These are phyloP conservation scores for Blennius ocellaris DNA, from an alignment of 2,113 vertebrate genomes.

Conservation along the genomic window DNA sequence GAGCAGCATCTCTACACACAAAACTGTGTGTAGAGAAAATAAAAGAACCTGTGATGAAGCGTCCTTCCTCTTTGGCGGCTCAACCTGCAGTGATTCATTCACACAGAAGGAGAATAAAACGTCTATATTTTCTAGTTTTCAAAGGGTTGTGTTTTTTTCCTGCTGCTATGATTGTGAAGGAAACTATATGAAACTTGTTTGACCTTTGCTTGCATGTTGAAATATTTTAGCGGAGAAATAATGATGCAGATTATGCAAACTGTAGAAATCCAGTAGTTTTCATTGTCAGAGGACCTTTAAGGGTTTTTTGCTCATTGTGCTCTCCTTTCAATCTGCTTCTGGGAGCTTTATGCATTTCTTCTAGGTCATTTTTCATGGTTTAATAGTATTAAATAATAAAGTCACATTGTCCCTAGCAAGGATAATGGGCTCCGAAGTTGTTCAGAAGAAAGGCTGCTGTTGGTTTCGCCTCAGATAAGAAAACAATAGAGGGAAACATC, in stretches of 20 bases:
- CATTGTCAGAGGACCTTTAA: slow-evolving; percentile 24
- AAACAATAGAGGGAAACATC: slow-evolving; percentile 4
- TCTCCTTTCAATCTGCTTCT: slow-evolving; percentile 10
- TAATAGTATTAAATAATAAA: slow-evolving; percentile 43
- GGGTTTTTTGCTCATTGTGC: slow-evolving; percentile 16
- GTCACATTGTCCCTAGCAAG: slow-evolving; percentile 5
- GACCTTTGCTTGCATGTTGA: slow-evolving; percentile 13
- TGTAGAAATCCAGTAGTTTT: slow-evolving; percentile 43
- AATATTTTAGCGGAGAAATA: slow-evolving; percentile 38
- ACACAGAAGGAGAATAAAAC: not conserved
- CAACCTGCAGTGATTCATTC: slow-evolving; percentile 8
- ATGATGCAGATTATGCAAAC: slow-evolving; percentile 47
- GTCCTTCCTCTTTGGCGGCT: not conserved
- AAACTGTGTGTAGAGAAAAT: no score
- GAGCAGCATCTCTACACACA: slow-evolving; percentile 13
- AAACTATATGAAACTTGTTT: slow-evolving; percentile 3
- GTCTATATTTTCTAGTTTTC: not conserved
- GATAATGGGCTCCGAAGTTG: not conserved
- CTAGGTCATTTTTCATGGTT: slow-evolving; percentile 12
- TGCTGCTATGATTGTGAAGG: not conserved
- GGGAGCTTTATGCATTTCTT: slow-evolving; percentile 27
- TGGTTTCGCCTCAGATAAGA: slow-evolving; percentile 4
- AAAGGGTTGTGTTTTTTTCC: slow-evolving; percentile 1
- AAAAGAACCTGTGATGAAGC: slow-evolving; percentile 8
- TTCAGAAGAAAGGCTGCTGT: not conserved